Evolutionary conservation across 2,888 invertebrate species (phyloP).

Genomic region (Therioaphis trifolii): DNA sequence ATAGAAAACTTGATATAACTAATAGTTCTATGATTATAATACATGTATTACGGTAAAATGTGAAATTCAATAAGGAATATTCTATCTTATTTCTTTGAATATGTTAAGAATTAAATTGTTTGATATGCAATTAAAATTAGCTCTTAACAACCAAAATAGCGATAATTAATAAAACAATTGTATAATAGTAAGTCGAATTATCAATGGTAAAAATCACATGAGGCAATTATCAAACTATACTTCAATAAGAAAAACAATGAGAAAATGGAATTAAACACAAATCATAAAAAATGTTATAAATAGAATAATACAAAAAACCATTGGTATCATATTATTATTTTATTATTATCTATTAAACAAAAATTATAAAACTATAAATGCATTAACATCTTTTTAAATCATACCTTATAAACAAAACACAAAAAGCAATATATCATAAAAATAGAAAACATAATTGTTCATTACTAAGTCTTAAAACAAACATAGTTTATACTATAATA

Average conservation of each 20-base stretch:
- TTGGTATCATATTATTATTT: no score
- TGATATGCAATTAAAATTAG: no score
- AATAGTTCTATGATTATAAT: no score
- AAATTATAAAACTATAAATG: slow-evolving; percentile 49
- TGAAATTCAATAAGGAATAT: no score
- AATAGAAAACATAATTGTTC: slow-evolving; percentile 35
- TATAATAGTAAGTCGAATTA: background rate
- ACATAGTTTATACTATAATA: background rate
- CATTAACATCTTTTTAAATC: slow-evolving; percentile 34
- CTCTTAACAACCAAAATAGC: background rate
- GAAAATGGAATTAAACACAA: background rate
- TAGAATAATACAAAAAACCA: background rate
- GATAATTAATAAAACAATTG: background rate
- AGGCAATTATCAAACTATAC: no score
- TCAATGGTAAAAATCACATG: background rate
- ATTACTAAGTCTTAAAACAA: slow-evolving; percentile 15
- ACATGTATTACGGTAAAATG: no score
- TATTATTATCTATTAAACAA: slow-evolving; percentile 29
- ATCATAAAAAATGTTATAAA: background rate
- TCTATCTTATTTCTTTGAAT: no score
- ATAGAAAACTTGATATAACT: no score
- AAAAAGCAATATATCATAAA: slow-evolving; percentile 2
- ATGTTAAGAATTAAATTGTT: no score
- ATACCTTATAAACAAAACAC: slow-evolving; percentile 7
- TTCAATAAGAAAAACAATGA: background rate